Conservation (phyloP, 2,113 vertebrate species). For the Nipponia nippon region DNA sequence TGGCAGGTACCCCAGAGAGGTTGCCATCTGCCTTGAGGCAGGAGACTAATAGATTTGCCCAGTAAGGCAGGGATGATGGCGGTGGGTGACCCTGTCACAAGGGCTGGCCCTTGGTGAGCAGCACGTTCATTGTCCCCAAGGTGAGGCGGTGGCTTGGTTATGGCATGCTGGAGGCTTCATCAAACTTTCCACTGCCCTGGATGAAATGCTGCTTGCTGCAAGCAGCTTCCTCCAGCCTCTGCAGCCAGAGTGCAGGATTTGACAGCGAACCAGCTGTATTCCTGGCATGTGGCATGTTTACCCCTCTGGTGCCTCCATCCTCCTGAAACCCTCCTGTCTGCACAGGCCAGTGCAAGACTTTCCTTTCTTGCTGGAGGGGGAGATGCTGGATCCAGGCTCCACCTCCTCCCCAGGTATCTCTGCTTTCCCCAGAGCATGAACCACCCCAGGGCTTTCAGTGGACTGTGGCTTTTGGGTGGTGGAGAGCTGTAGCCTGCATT, state of each 20-base stretch:
- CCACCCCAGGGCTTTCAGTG: background rate
- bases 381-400: background rate
- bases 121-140: background rate
- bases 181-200: background rate
- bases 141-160: background rate
- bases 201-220: background rate
- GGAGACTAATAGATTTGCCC: background rate
- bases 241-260: background rate
- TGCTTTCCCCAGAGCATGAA: background rate
- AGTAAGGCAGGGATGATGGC: background rate
- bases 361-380: background rate
- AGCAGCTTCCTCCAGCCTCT: background rate
- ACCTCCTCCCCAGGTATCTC: background rate
- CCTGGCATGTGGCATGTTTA: background rate
- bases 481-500: background rate
- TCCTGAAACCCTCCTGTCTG: background rate
- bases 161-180: accelerated
- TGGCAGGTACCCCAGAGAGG: background rate
- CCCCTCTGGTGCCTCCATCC: background rate
- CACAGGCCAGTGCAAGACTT: background rate
- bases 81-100: background rate
- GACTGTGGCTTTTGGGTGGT: background rate
- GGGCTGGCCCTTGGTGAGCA: background rate
- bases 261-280: background rate
- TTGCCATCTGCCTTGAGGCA: background rate